phyloP scores from a whole-genome alignment of 1,140 invertebrate genomes.

The Zaprionus camerounensis region DNA sequence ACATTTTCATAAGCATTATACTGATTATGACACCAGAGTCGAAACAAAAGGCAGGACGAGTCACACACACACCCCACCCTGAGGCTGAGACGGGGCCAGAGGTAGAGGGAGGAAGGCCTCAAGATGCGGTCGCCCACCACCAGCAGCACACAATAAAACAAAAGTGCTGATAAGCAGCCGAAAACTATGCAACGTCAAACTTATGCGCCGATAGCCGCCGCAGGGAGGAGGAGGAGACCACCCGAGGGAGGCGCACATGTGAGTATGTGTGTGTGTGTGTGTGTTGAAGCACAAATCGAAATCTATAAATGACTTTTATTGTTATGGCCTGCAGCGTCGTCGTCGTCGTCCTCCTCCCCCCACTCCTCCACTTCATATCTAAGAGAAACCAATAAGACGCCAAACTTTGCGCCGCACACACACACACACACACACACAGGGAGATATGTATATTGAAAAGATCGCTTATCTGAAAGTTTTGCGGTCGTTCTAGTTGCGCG shows the following conservation, averaged over 20 bases:
- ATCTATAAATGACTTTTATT: slow-evolving; percentile 82
- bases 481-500: slow-evolving; percentile 46
- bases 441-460: slow-evolving; percentile 47
- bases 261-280: slow-evolving; percentile 11
- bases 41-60: slow-evolving; percentile 47
- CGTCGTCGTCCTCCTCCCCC: slow-evolving; percentile 12
- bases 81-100: background rate
- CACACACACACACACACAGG: slow-evolving; percentile 2
- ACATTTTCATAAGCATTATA: slow-evolving; percentile 84
- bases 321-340: slow-evolving; percentile 71
- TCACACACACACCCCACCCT: background rate
- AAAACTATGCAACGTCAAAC: slow-evolving; percentile 72
- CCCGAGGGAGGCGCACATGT: slow-evolving; percentile 48
- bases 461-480: slow-evolving; percentile 60
- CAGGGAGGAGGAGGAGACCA: slow-evolving; percentile 6
- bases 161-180: slow-evolving; percentile 78
- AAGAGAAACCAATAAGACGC: slow-evolving; percentile 52
- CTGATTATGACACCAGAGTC: slow-evolving; percentile 78
- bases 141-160: slow-evolving; percentile 62
- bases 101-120: too few species aligned
- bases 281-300: slow-evolving; percentile 60
- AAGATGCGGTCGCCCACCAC: slow-evolving; percentile 3
- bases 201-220: slow-evolving; percentile 35
- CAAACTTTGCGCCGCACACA: slow-evolving; percentile 36
- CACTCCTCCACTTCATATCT: slow-evolving; percentile 22